These are phyloP conservation scores for Cossypha polioptera DNA, from an alignment of 2,797 vertebrate genomes.

Conservation along the genomic window DNA sequence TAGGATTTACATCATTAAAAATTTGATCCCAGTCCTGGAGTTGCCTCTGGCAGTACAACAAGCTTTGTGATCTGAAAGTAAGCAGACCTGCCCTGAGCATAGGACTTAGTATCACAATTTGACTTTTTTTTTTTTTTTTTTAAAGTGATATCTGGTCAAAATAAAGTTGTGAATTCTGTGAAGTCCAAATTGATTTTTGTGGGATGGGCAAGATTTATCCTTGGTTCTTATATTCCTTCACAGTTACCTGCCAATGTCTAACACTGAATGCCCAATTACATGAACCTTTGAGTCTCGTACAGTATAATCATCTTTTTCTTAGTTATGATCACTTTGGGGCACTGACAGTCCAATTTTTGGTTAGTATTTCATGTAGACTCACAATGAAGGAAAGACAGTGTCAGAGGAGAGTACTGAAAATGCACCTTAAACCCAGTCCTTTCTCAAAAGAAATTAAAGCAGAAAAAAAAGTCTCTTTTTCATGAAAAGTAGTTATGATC, in stretches of 20 bases:
- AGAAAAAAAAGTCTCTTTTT: background rate
- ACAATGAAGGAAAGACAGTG: background rate
- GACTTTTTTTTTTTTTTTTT: background rate
- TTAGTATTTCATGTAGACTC: background rate
- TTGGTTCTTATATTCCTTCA: background rate
- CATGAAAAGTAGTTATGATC: background rate
- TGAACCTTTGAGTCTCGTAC: background rate
- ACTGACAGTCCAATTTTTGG: background rate
- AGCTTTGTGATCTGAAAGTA: rapidly evolving
- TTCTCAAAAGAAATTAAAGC: background rate
- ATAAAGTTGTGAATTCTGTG: background rate
- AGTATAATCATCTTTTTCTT: background rate
- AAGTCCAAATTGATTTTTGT: background rate
- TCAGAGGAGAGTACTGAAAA: background rate
- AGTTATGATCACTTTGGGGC: background rate
- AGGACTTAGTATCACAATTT: background rate
- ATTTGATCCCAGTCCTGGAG: background rate
- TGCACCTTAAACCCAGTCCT: background rate
- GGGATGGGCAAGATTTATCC: background rate
- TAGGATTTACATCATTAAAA: background rate
- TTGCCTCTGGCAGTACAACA: background rate
- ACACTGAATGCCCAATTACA: rapidly evolving
- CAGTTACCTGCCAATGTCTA: rapidly evolving
- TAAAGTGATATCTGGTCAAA: background rate
- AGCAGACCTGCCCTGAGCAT: background rate